A percentile compares a stretch with the other conserved stretches of the same genome.
Conservation (phyloP, 2,888 invertebrate species). For the Heliothis peltigera region DNA sequence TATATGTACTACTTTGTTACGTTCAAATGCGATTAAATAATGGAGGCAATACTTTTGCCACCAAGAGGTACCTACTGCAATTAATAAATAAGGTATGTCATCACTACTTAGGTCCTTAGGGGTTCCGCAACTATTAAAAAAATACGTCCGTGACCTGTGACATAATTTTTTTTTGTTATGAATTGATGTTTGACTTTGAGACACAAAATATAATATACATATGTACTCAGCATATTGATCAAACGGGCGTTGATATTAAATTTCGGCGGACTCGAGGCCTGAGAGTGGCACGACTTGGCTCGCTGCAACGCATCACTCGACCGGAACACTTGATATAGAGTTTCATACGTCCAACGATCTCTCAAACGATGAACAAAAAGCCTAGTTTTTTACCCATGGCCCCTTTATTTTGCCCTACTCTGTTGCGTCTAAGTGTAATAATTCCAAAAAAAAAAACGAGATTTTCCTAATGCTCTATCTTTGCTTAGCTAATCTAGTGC, state of each 20-base stretch:
- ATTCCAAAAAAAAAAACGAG: too few species aligned
- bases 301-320: slow-evolving; percentile 65
- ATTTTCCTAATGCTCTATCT: too few species aligned
- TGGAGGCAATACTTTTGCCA: too few species aligned
- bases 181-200: neutral
- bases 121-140: too few species aligned
- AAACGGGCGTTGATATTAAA: slow-evolving; percentile 58
- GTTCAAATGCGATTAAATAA: too few species aligned
- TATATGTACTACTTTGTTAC: too few species aligned
- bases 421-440: too few species aligned
- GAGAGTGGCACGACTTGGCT: slow-evolving; percentile 61
- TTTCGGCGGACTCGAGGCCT: slow-evolving; percentile 75
- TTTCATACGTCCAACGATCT: slow-evolving; percentile 64
- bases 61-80: too few species aligned
- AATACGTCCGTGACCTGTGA: neutral
- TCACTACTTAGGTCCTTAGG: too few species aligned
- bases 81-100: too few species aligned
- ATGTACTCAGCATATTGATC: slow-evolving; percentile 32
- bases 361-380: slow-evolving; percentile 20
- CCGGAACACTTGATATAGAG: slow-evolving; percentile 70
- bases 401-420: neutral
- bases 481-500: too few species aligned
- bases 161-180: neutral
- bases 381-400: slow-evolving; percentile 5
- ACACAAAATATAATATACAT: slow-evolving; percentile 1